phyloP scores from a whole-genome alignment of 2,113 vertebrate species.

The Melanocharis versteri region DNA sequence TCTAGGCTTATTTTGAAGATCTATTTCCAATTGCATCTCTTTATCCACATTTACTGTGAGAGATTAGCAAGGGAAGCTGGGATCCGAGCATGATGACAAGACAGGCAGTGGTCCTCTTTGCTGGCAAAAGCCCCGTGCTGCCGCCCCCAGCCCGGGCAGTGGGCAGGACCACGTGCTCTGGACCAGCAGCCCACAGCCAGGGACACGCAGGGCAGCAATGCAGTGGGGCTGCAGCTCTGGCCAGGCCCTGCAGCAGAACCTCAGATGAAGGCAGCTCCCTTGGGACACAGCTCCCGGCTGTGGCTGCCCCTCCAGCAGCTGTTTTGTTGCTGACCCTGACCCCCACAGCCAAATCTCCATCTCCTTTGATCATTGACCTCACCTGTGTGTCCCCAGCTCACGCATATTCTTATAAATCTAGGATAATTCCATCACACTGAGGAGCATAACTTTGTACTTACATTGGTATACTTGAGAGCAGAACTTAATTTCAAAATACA shows the following conservation, averaged over 20 bases:
- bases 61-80: background rate
- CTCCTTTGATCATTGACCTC: background rate
- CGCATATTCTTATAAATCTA: background rate
- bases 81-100: fast-evolving
- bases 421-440: background rate
- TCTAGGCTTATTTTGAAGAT: background rate
- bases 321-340: background rate
- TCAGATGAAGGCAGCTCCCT: background rate
- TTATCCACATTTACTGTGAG: background rate
- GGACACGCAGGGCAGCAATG: background rate
- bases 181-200: background rate
- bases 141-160: fast-evolving
- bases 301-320: background rate
- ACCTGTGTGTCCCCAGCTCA: background rate
- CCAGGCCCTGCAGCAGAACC: background rate
- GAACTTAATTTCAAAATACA: background rate
- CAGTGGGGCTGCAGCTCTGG: background rate
- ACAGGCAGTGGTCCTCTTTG: background rate
- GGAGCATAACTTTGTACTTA: background rate
- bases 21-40: background rate
- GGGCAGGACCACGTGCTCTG: fast-evolving
- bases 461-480: background rate
- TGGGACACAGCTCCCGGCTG: background rate
- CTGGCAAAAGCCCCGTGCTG: background rate
- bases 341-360: background rate